A percentile compares a stretch with the other conserved stretches of the same genome.
Evolutionary conservation across 2,797 vertebrate genomes (phyloP).

Genomic region (Dermochelys coriacea): DNA sequence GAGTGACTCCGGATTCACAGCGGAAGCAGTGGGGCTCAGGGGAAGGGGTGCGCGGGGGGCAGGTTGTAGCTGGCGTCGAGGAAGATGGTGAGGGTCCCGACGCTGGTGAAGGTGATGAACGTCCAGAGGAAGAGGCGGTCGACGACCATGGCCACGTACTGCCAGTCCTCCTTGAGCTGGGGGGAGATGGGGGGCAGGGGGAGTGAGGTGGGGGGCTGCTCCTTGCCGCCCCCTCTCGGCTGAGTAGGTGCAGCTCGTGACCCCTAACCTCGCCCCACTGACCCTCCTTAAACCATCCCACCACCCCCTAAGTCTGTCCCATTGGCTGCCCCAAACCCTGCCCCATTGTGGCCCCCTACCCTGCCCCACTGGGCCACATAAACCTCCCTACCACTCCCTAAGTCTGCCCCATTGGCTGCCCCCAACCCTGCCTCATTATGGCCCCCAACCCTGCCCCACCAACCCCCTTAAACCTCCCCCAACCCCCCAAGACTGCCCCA

Average conservation of each 20-base stretch:
- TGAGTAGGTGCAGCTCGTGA: no score
- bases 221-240: background rate
- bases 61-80: conserved; percentile 87
- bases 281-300: no score
- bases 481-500: no score
- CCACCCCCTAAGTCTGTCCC: no score
- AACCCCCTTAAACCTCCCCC: no score
- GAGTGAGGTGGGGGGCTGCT: background rate
- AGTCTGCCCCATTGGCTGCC: no score
- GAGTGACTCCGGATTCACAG: background rate
- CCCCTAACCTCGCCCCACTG: background rate
- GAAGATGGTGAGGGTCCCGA: conserved; percentile 89
- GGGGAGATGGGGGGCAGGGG: background rate
- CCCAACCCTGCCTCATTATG: no score
- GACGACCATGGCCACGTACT: conserved; percentile 89
- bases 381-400: no score
- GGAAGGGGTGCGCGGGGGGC: background rate
- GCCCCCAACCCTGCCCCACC: no score
- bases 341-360: no score
- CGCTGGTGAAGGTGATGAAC: conserved; percentile 45
- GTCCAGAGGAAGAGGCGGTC: conserved; percentile 84
- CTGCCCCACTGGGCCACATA: no score
- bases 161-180: conserved; percentile 86
- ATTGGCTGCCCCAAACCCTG: no score
- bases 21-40: background rate